These are phyloP conservation scores for Perithous albicinctus DNA, from an alignment of 2,888 invertebrate species.

Conservation along the genomic window DNA sequence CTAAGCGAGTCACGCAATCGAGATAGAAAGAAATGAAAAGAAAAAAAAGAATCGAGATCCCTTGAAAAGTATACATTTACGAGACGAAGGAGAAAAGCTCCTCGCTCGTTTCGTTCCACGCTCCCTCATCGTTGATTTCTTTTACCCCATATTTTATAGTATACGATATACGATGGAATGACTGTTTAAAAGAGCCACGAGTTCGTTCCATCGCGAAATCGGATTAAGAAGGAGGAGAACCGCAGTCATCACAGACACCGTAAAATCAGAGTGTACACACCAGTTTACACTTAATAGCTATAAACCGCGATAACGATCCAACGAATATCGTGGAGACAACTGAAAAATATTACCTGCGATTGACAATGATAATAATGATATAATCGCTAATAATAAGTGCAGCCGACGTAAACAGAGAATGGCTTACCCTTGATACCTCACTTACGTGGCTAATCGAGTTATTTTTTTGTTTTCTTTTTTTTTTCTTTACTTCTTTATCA, in stretches of 20 bases:
- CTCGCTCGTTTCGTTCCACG: slow-evolving; percentile 65
- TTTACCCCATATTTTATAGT: slow-evolving; percentile 28
- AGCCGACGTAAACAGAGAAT: slow-evolving; percentile 62
- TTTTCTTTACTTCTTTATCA: slow-evolving; percentile 63
- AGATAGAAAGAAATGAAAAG: not conserved
- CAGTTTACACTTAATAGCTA: slow-evolving; percentile 8
- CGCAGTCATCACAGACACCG: slow-evolving; percentile 68
- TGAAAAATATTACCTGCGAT: slow-evolving; percentile 8
- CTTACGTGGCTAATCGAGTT: slow-evolving; percentile 67
- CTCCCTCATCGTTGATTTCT: slow-evolving; percentile 61
- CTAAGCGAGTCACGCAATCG: not conserved
- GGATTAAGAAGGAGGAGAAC: slow-evolving; percentile 64
- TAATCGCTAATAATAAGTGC: slow-evolving; percentile 57
- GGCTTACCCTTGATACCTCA: slow-evolving; percentile 69
- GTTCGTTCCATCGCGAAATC: slow-evolving; percentile 57
- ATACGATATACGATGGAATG: slow-evolving; percentile 25
- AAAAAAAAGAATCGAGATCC: slow-evolving; percentile 72
- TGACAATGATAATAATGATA: slow-evolving; percentile 45
- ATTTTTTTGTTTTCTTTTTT: slow-evolving; percentile 49
- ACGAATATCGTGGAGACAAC: slow-evolving; percentile 29
- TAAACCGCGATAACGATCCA: slow-evolving; percentile 43
- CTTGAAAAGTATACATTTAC: slow-evolving; percentile 57
- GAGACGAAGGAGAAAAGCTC: slow-evolving; percentile 67
- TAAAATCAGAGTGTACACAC: slow-evolving; percentile 45
- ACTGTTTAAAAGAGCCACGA: not conserved